A percentile compares a stretch with the other conserved stretches of the same genome.
These are phyloP conservation scores for Polydrusus cervinus DNA, from an alignment of 2,888 invertebrate genomes.

Conservation along the genomic window DNA sequence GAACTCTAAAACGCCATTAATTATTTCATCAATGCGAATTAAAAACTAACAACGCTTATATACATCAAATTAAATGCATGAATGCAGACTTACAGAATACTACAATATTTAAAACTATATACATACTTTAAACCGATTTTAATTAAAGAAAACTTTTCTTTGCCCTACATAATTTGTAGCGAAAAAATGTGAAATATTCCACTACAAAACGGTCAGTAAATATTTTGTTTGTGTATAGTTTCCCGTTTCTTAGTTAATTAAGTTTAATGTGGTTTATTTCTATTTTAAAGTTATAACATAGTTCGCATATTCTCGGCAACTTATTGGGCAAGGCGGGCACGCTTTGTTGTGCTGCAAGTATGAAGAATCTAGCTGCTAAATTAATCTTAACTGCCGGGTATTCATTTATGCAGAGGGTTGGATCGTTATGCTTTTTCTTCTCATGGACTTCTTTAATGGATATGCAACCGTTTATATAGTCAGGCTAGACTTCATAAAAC, in stretches of 20 bases:
- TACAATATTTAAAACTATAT: no score
- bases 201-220: slow-evolving; percentile 37
- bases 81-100: no score
- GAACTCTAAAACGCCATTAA: no score
- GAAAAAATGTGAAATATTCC: slow-evolving; percentile 38
- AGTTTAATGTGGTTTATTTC: slow-evolving; percentile 56
- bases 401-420: slow-evolving; percentile 50
- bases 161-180: slow-evolving; percentile 3
- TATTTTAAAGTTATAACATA: slow-evolving; percentile 55
- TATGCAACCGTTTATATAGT: slow-evolving; percentile 34
- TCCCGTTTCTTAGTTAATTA: slow-evolving; percentile 53
- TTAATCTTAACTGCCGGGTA: slow-evolving; percentile 53
- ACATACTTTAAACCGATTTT: neutral
- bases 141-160: slow-evolving; percentile 5
- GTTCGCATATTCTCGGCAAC: slow-evolving; percentile 54
- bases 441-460: slow-evolving; percentile 32
- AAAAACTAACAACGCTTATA: no score
- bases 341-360: slow-evolving; percentile 49
- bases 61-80: no score
- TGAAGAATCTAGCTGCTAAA: slow-evolving; percentile 54
- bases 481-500: slow-evolving; percentile 20
- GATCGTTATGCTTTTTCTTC: slow-evolving; percentile 42
- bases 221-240: slow-evolving; percentile 45
- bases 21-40: no score
- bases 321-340: slow-evolving; percentile 50